Conservation (phyloP, 2,797 vertebrate species). For the Anguilla anguilla region DNA sequence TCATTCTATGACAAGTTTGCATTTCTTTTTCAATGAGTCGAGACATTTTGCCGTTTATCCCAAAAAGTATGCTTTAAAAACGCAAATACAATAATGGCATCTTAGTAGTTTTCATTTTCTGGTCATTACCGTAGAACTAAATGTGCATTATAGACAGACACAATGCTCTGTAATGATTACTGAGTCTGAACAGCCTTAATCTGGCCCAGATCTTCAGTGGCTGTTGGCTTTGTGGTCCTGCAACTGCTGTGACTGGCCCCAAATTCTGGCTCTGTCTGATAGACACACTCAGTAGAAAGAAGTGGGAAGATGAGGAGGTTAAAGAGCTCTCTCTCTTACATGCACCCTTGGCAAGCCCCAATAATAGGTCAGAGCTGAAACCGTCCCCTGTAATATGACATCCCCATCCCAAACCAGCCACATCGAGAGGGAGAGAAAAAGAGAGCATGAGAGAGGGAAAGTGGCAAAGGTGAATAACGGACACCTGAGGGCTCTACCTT, state of each 20-base stretch:
- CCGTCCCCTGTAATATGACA: too few relatives aligned
- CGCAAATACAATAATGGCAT: background rate
- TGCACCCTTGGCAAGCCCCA: background rate
- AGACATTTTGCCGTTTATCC: background rate
- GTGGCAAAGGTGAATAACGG: background rate
- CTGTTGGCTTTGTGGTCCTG: background rate
- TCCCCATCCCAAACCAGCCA: background rate
- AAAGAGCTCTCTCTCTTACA: background rate
- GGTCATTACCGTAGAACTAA: background rate
- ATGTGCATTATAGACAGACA: background rate
- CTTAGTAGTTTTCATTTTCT: background rate
- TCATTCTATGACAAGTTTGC: background rate
- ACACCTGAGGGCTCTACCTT: background rate
- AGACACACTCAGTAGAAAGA: background rate
- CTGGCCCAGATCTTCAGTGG: background rate
- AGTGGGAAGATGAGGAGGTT: background rate
- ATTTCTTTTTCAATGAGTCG: background rate
- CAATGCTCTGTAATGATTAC: background rate
- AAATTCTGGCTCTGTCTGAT: background rate
- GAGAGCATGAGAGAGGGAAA: background rate
- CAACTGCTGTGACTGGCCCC: background rate
- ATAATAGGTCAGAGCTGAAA: too few relatives aligned
- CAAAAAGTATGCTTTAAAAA: conserved; percentile 8
- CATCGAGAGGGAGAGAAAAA: background rate
- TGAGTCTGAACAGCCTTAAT: background rate